Conservation (phyloP, 1,140 invertebrate genomes). For the Sycophaga agraensis region DNA sequence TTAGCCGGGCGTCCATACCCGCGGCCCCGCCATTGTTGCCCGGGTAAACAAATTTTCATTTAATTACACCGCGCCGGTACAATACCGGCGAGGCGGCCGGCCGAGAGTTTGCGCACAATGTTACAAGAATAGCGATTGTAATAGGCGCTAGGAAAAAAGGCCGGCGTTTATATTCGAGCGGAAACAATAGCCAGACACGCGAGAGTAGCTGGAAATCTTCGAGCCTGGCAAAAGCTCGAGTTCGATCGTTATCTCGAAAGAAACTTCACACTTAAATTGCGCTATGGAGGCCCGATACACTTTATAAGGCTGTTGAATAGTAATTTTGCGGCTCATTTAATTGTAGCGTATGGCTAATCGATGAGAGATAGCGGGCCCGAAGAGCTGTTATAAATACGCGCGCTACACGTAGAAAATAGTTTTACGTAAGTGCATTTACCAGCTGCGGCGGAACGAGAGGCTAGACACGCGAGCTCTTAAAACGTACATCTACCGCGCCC, state of each 20-base stretch:
- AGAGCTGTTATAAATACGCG: too few relatives aligned
- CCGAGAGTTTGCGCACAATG: not conserved
- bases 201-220: not conserved
- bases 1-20: not conserved
- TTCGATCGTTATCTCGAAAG: not conserved
- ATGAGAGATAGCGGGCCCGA: too few relatives aligned
- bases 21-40: not conserved
- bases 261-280: conserved; percentile 1
- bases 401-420: too few relatives aligned
- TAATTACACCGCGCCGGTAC: not conserved
- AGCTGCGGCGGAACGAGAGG: too few relatives aligned
- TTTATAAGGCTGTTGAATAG: not conserved
- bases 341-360: too few relatives aligned
- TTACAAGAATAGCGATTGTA: conserved; percentile 12
- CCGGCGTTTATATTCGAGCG: not conserved
- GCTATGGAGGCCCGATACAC: not conserved
- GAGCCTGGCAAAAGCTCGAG: not conserved
- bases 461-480: too few relatives aligned
- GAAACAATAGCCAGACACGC: conserved; percentile 3
- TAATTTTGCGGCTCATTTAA: not conserved
- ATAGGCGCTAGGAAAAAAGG: not conserved
- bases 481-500: too few relatives aligned
- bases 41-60: conserved; percentile 9
- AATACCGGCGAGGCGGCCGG: not conserved
- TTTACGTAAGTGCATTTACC: too few relatives aligned